phyloP scores from a whole-genome alignment of 2,797 vertebrate genomes.

The Acipenser oxyrinchus region DNA sequence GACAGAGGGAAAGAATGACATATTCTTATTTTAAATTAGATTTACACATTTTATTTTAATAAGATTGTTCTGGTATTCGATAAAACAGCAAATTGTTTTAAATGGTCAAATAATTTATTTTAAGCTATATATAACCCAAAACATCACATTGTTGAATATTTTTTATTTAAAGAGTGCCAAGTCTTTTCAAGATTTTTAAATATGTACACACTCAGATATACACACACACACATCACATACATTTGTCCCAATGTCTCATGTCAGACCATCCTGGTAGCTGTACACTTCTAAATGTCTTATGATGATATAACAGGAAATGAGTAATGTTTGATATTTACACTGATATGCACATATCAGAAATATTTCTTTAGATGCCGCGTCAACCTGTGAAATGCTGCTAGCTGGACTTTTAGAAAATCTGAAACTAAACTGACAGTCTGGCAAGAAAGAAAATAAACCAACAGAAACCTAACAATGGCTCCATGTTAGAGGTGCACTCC shows the following conservation, averaged over 20 bases:
- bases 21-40: too few species aligned
- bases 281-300: not conserved
- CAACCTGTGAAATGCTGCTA: not conserved
- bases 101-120: too few species aligned
- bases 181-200: too few species aligned
- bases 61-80: too few species aligned
- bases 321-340: not conserved
- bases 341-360: not conserved
- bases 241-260: too few species aligned
- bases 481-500: not conserved
- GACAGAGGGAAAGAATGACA: slow-evolving; percentile 2
- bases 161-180: too few species aligned
- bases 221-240: too few species aligned
- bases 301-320: not conserved
- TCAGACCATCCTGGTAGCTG: not conserved
- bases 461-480: not conserved
- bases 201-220: too few species aligned
- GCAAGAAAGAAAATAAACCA: not conserved
- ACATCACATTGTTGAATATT: too few species aligned
- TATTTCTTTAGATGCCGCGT: not conserved
- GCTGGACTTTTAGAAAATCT: not conserved
- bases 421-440: not conserved
- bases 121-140: too few species aligned
- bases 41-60: too few species aligned
- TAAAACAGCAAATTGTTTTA: too few species aligned